A percentile compares a stretch with the other conserved stretches of the same genome.
These are phyloP conservation scores for Lacerta viridis DNA, from an alignment of 2,797 vertebrate species.

Conservation along the genomic window DNA sequence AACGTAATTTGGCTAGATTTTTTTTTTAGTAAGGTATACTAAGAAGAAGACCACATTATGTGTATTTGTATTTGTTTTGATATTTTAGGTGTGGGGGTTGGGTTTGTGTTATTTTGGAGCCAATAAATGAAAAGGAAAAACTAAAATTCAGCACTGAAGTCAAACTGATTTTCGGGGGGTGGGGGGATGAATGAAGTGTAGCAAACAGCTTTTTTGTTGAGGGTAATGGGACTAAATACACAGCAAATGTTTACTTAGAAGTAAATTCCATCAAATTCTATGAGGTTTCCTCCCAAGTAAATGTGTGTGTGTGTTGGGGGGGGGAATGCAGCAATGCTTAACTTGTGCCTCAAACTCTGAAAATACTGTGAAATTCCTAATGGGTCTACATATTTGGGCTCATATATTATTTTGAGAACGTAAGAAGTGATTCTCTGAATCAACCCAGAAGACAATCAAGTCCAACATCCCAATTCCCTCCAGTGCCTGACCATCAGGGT, in stretches of 20 bases:
- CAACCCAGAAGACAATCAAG: too few relatives aligned
- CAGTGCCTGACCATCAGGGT: too few relatives aligned
- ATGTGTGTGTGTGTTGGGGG: too few relatives aligned
- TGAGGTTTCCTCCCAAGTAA: background rate
- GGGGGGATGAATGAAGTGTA: background rate
- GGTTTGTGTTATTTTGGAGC: too few relatives aligned
- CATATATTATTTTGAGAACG: background rate
- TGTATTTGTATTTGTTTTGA: too few relatives aligned
- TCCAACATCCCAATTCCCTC: too few relatives aligned
- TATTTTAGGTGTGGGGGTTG: too few relatives aligned
- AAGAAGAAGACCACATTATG: too few relatives aligned
- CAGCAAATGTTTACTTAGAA: background rate
- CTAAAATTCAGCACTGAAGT: conserved; percentile 1
- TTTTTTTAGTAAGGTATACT: too few relatives aligned
- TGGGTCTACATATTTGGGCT: background rate
- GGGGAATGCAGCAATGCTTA: background rate
- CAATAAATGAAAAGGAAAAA: background rate
- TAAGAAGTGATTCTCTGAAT: too few relatives aligned
- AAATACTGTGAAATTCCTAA: background rate
- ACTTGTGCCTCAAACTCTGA: background rate
- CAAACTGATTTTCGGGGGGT: background rate
- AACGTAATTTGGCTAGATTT: too few relatives aligned
- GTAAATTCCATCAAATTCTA: background rate
- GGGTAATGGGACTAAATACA: background rate
- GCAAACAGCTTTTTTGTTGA: background rate